These are phyloP conservation scores for Hyperoodon ampullatus DNA, from an alignment of 2,113 vertebrate species.

Conservation along the genomic window DNA sequence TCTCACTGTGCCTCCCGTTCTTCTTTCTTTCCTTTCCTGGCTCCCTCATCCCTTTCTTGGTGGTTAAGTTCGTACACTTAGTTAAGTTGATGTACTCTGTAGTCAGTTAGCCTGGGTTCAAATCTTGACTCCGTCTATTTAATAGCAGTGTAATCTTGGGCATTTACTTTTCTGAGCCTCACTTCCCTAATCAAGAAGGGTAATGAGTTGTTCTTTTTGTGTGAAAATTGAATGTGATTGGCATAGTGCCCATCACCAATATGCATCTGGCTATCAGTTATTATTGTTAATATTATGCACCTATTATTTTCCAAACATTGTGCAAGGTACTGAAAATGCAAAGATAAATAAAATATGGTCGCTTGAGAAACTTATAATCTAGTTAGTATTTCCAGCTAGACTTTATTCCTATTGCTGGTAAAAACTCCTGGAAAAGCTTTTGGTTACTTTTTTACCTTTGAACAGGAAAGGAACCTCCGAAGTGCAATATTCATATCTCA, in stretches of 20 bases:
- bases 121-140: not conserved
- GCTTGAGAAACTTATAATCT: not conserved
- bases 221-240: not conserved
- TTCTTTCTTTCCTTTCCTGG: not conserved
- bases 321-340: not conserved
- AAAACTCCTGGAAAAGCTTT: not conserved
- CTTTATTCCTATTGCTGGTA: not conserved
- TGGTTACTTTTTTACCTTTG: not conserved
- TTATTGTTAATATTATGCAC: not conserved
- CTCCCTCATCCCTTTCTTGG: not conserved
- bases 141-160: not conserved
- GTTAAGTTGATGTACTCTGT: not conserved
- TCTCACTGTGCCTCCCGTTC: not conserved
- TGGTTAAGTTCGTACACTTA: not conserved
- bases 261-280: not conserved
- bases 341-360: not conserved
- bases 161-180: slow-evolving; percentile 2
- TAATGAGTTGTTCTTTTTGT: not conserved
- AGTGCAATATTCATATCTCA: not conserved
- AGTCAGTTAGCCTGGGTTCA: not conserved
- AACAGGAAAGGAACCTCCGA: not conserved
- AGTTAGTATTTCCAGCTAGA: not conserved
- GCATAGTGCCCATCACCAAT: not conserved
- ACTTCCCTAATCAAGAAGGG: not conserved
- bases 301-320: not conserved